Conservation (phyloP, 2,797 vertebrate genomes). For the Nasua narica region DNA sequence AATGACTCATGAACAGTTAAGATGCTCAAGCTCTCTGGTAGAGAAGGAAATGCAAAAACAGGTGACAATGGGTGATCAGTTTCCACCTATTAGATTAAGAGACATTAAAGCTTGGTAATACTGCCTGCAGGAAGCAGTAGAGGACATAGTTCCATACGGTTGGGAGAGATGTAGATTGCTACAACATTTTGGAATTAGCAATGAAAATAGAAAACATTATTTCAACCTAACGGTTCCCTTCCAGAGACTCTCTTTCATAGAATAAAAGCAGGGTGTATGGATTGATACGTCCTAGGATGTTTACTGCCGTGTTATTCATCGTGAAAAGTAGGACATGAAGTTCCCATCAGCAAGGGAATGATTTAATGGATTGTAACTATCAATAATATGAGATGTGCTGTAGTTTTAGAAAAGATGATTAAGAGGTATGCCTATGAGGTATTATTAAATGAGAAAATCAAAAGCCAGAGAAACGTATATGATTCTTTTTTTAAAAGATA, state of each 20-base stretch:
- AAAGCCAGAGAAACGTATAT: not conserved
- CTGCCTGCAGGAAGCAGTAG: not conserved
- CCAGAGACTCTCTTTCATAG: not conserved
- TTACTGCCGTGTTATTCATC: not conserved
- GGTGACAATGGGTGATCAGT: not conserved
- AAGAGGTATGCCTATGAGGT: not conserved
- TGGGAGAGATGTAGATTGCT: not conserved
- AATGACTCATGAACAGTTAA: not conserved
- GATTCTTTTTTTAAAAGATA: not conserved
- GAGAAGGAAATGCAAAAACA: not conserved
- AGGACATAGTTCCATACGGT: not conserved
- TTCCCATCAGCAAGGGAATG: not conserved
- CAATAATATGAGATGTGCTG: not conserved
- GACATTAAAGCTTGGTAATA: not conserved
- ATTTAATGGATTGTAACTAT: not conserved
- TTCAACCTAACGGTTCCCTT: not conserved
- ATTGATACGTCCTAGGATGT: not conserved
- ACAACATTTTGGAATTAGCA: not conserved
- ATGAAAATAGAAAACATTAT: not conserved
- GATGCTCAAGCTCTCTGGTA: not conserved
- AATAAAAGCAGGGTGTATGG: not conserved
- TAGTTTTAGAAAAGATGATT: not conserved
- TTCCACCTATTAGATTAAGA: not conserved
- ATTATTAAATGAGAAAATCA: not conserved
- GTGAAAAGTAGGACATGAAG: not conserved